Conservation (phyloP, 2,113 vertebrate genomes). For the Sminthopsis crassicaudata region DNA sequence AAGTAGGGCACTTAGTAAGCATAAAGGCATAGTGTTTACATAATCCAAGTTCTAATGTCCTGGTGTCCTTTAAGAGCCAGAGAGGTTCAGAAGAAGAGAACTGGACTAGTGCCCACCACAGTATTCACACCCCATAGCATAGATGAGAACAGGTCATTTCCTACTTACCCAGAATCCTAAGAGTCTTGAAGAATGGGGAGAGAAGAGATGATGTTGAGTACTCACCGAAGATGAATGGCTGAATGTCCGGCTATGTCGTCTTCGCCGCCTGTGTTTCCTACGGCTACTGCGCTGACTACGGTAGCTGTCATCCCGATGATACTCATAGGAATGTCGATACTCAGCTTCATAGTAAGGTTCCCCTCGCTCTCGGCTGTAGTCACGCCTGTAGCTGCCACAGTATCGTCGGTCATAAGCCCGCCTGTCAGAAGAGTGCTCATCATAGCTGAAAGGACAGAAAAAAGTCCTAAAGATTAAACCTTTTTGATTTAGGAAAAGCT, state of each 20-base stretch:
- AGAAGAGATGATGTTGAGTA: slow-evolving; percentile 79
- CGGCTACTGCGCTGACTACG: slow-evolving; percentile 95
- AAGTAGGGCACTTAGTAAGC: slow-evolving; percentile 12
- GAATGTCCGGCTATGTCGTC: slow-evolving; percentile 97
- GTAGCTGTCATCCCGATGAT: slow-evolving; percentile 91
- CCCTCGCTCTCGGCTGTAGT: slow-evolving; percentile 90
- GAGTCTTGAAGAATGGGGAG: slow-evolving; percentile 71
- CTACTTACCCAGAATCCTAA: slow-evolving; percentile 78
- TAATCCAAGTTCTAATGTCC: slow-evolving; percentile 33
- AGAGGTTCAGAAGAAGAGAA: slow-evolving; percentile 39
- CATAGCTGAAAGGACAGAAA: slow-evolving; percentile 83
- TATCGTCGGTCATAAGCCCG: slow-evolving; percentile 91
- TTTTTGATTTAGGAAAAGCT: neutral
- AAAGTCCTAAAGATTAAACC: neutral
- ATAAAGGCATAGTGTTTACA: slow-evolving; percentile 19
- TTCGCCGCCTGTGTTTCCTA: slow-evolving; percentile 97
- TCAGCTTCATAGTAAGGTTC: slow-evolving; percentile 90
- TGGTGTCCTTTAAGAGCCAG: slow-evolving; percentile 23
- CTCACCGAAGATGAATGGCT: slow-evolving; percentile 99
- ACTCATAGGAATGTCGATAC: slow-evolving; percentile 91
- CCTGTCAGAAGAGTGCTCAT: slow-evolving; percentile 91
- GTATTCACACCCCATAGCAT: slow-evolving; percentile 17
- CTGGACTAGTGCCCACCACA: slow-evolving; percentile 37
- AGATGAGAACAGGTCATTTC: slow-evolving; percentile 56
- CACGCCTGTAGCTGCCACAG: slow-evolving; percentile 90